A percentile compares a stretch with the other conserved stretches of the same genome.
Conservation (phyloP, 2,113 vertebrate genomes). For the Trinectes maculatus region DNA sequence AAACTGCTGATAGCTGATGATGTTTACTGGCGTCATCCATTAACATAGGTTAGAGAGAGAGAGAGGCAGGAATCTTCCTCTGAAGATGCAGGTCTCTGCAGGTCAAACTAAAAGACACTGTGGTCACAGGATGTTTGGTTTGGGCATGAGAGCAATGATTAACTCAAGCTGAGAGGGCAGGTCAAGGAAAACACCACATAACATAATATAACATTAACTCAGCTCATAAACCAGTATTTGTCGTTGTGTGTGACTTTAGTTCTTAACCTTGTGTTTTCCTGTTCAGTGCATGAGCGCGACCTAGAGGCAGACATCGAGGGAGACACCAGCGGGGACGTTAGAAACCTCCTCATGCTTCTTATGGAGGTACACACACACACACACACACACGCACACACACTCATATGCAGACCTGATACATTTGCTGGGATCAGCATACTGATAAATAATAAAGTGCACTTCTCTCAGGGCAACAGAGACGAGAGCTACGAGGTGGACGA, state of each 20-base stretch:
- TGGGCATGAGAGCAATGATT: too few species aligned
- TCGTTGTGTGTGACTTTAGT: background rate
- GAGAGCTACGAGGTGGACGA: slow-evolving; percentile 83
- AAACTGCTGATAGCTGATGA: background rate
- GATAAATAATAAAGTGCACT: background rate
- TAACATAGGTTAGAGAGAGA: too few species aligned
- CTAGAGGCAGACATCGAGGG: slow-evolving; percentile 82
- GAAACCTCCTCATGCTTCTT: slow-evolving; percentile 78
- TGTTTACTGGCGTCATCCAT: too few species aligned
- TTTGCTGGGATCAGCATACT: slow-evolving; percentile 28
- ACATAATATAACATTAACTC: too few species aligned
- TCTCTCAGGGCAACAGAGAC: slow-evolving; percentile 78
- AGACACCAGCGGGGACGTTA: slow-evolving; percentile 84
- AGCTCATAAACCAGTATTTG: too few species aligned
- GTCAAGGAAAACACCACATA: background rate
- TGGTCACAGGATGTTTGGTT: too few species aligned
- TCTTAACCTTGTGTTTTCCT: background rate
- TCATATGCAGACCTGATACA: slow-evolving; percentile 19
- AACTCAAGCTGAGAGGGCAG: background rate
- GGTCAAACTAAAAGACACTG: too few species aligned
- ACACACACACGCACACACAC: slow-evolving; percentile 27
- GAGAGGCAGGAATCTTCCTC: too few species aligned
- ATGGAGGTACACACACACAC: slow-evolving; percentile 69
- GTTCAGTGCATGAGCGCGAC: slow-evolving; percentile 82
- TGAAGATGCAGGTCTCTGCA: too few species aligned